Evolutionary conservation across 2,888 invertebrate genomes (phyloP).

Genomic region (Oscheius onirici): DNA sequence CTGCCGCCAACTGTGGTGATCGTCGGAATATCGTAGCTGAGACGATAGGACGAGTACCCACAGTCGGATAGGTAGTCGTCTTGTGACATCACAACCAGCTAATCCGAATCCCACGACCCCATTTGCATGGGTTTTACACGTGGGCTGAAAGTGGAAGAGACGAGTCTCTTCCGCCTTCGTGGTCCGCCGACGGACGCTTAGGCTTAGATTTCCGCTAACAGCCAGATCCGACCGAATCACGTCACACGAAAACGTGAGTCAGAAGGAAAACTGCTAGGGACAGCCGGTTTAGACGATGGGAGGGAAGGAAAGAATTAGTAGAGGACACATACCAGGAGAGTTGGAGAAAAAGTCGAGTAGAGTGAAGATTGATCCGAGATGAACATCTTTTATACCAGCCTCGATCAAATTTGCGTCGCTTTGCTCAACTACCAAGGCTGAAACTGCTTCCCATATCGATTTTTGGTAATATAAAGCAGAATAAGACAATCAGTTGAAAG

Average conservation of each 20-base stretch:
- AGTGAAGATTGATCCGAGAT: background rate
- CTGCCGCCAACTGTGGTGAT: conserved; percentile 6
- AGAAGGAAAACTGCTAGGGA: background rate
- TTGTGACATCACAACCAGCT: conserved; percentile 5
- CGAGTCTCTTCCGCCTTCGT: background rate
- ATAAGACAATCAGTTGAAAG: background rate
- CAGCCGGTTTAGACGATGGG: background rate
- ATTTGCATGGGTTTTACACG: background rate
- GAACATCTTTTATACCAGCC: background rate
- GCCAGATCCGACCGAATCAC: conserved; percentile 7
- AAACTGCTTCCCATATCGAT: background rate
- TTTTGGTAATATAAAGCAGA: background rate
- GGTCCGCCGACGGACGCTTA: conserved; percentile 16
- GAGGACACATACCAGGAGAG: background rate
- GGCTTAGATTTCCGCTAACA: conserved; percentile 3
- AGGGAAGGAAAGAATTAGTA: background rate
- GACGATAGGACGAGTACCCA: conserved; percentile 16
- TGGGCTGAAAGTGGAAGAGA: background rate
- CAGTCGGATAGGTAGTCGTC: background rate
- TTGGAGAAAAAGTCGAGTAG: background rate
- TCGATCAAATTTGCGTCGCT: background rate
- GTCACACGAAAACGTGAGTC: conserved; percentile 1
- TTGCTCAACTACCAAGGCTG: background rate
- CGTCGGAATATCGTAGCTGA: background rate
- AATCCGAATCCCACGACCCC: background rate